Conservation (phyloP, 2,113 vertebrate species). For the Gopherus evgoodei region DNA sequence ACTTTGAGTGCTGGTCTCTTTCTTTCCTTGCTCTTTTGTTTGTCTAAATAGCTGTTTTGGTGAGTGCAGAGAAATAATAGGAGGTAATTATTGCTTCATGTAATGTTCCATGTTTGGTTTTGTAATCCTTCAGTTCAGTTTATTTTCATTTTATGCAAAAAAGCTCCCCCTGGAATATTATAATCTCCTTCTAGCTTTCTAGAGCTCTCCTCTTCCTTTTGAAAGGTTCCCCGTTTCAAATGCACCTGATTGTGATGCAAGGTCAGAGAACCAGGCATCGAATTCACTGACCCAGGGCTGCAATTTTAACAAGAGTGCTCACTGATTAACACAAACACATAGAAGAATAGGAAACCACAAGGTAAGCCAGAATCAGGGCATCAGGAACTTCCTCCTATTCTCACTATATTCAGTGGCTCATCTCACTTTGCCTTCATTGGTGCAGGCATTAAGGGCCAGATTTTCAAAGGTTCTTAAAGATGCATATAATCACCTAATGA, state of each 20-base stretch:
- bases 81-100: conserved; percentile 84
- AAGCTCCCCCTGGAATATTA: conserved; percentile 80
- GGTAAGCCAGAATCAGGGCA: neutral
- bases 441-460: neutral
- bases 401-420: neutral
- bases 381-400: neutral
- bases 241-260: conserved; percentile 67
- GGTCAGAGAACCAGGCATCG: conserved; percentile 27
- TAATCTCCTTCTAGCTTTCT: conserved; percentile 78
- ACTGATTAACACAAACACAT: neutral
- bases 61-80: conserved; percentile 81
- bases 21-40: conserved; percentile 77
- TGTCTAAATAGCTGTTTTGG: conserved; percentile 85
- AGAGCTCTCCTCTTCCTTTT: conserved; percentile 8
- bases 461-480: neutral
- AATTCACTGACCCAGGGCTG: neutral
- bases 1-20: conserved; percentile 72
- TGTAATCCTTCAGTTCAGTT: conserved; percentile 83
- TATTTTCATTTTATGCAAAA: conserved; percentile 81
- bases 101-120: conserved; percentile 82
- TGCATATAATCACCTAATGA: neutral
- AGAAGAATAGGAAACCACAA: neutral
- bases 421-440: conserved; percentile 52
- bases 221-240: conserved; percentile 64
- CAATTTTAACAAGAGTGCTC: accelerated